These are phyloP conservation scores for Mobula hypostoma DNA, from an alignment of 2,113 vertebrate species.

Conservation along the genomic window DNA sequence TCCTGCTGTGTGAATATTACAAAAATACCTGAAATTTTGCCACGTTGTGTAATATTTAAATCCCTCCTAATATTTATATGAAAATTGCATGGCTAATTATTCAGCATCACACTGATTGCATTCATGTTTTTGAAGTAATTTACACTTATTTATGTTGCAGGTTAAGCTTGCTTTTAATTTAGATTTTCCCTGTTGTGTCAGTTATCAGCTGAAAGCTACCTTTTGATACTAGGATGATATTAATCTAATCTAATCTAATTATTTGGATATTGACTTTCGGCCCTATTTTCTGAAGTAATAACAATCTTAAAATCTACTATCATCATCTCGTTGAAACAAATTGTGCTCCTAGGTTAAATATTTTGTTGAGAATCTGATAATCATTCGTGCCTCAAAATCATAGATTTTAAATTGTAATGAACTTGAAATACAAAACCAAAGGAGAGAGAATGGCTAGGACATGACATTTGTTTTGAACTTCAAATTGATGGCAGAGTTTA, in stretches of 20 bases:
- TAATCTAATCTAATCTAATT: no score
- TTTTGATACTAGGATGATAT: not conserved
- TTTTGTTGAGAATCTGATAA: not conserved
- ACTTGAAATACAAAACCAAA: not conserved
- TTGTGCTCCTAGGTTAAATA: not conserved
- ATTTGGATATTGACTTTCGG: not conserved
- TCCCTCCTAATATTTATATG: not conserved
- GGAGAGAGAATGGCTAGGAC: no score
- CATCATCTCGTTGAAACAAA: not conserved
- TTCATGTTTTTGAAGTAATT: not conserved
- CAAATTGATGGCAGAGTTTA: not conserved
- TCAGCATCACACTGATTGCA: not conserved
- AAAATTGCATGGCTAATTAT: not conserved
- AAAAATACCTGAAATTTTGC: not conserved
- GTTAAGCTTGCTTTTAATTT: not conserved
- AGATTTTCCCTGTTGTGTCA: not conserved
- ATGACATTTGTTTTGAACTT: not conserved
- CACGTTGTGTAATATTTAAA: not conserved
- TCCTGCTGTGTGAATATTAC: not conserved
- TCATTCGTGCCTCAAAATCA: not conserved
- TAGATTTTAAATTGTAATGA: slow-evolving; percentile 27
- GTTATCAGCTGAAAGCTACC: not conserved
- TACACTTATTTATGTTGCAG: not conserved
- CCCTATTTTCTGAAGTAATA: not conserved
- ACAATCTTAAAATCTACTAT: not conserved